Evolutionary conservation across 2,797 vertebrate genomes (phyloP).

Genomic region (Threskiornis aethiopicus): DNA sequence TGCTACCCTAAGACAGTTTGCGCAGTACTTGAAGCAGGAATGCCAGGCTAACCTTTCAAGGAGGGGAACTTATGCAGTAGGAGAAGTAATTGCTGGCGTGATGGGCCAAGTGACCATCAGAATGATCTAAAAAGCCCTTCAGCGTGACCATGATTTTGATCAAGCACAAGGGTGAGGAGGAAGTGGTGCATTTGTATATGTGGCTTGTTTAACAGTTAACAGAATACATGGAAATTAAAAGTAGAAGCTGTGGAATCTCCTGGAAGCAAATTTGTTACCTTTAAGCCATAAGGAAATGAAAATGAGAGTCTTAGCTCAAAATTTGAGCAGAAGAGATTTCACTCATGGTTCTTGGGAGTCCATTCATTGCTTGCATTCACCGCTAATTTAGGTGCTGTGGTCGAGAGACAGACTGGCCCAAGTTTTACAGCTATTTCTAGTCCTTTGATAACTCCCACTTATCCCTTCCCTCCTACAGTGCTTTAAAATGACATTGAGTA

Average conservation of each 20-base stretch:
- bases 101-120: background rate
- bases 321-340: background rate
- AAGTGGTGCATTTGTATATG: background rate
- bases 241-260: background rate
- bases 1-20: background rate
- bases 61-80: background rate
- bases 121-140: background rate
- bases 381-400: background rate
- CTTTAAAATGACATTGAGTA: background rate
- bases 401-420: background rate
- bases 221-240: background rate
- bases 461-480: background rate
- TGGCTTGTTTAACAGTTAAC: background rate
- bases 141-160: background rate
- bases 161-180: background rate
- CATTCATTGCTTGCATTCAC: background rate
- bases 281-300: background rate
- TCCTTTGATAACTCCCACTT: background rate
- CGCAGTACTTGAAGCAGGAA: background rate
- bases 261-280: background rate
- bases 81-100: background rate
- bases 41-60: background rate
- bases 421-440: background rate
- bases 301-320: background rate
- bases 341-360: rapidly evolving